phyloP scores from a whole-genome alignment of 2,113 vertebrate species.

The western clawed frog (Xenopus tropicalis) region DNA sequence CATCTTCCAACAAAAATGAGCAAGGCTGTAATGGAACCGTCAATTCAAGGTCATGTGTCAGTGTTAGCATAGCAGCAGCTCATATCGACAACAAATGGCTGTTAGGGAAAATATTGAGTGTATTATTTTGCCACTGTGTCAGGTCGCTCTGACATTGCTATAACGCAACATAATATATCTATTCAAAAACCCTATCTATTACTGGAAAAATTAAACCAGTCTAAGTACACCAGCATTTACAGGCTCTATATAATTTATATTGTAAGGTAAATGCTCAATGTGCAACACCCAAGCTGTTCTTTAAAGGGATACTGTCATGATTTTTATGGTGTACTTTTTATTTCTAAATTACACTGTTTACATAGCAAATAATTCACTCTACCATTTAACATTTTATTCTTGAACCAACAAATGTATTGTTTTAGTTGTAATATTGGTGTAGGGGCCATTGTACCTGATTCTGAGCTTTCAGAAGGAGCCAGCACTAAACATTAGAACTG shows the following conservation, averaged over 20 bases:
- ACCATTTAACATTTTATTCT: too few relatives aligned
- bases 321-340: too few relatives aligned
- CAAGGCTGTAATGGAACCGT: conserved; percentile 55
- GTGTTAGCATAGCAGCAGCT: conserved; percentile 46
- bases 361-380: too few relatives aligned
- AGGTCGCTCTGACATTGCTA: conserved; percentile 17
- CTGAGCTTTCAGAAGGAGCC: too few relatives aligned
- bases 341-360: too few relatives aligned
- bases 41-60: conserved; percentile 67
- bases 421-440: too few relatives aligned
- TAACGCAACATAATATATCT: conserved; percentile 1
- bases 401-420: too few relatives aligned
- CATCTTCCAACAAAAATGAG: conserved; percentile 49
- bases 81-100: conserved; percentile 47
- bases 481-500: too few relatives aligned
- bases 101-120: conserved; percentile 26
- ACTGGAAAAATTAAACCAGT: neutral
- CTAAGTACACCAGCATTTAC: neutral
- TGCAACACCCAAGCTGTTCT: too few relatives aligned
- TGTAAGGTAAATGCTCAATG: too few relatives aligned
- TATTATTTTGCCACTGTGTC: conserved; percentile 23
- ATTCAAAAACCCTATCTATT: conserved; percentile 7
- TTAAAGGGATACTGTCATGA: too few relatives aligned
- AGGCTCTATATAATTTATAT: neutral
- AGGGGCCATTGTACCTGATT: too few relatives aligned